Evolutionary conservation across 2,888 invertebrate genomes (phyloP).

Genomic region (Ischnura elegans): DNA sequence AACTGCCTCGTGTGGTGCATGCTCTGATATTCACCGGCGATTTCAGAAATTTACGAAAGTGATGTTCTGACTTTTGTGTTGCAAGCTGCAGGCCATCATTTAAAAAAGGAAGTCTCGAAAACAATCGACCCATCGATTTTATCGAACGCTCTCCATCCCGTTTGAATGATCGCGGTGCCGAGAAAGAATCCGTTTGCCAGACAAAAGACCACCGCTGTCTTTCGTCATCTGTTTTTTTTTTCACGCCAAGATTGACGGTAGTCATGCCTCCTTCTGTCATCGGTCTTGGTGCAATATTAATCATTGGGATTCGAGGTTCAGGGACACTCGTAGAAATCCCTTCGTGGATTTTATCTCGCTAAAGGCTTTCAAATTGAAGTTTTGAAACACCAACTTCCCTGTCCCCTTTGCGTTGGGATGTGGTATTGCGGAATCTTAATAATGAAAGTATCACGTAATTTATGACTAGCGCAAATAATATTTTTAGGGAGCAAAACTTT

Average conservation of each 20-base stretch:
- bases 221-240: conserved; percentile 11
- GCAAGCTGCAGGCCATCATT: background rate
- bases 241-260: background rate
- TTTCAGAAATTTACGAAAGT: no score
- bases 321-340: background rate
- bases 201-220: background rate
- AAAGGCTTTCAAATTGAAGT: background rate
- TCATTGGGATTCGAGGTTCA: background rate
- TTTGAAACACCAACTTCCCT: background rate
- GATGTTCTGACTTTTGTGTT: background rate
- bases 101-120: background rate
- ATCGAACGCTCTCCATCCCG: background rate
- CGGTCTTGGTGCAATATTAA: background rate
- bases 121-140: background rate
- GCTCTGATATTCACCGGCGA: background rate
- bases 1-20: background rate
- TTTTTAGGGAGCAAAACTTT: background rate
- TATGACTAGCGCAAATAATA: no score
- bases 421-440: no score
- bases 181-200: conserved; percentile 1
- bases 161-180: background rate
- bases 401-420: background rate
- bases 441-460: no score
- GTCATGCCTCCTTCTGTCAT: background rate
- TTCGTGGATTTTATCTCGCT: background rate